Evolutionary conservation across 2,797 vertebrate genomes (phyloP), one percentile per base, ranked within the genome.

Genomic region (Champsocephalus esox): DNA sequence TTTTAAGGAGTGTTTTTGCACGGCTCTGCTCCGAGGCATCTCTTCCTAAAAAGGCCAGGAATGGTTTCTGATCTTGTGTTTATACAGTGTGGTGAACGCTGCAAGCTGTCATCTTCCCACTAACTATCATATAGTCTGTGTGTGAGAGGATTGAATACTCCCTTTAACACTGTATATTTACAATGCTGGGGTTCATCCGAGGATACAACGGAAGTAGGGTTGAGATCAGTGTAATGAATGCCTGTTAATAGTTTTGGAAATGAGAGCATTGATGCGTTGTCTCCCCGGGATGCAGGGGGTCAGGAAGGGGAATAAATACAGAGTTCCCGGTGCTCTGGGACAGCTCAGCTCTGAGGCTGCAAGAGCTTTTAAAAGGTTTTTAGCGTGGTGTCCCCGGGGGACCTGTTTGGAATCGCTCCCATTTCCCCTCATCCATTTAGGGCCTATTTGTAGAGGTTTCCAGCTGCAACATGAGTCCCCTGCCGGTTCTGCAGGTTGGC

Each of bases 21-120:
- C 59, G 8, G 43, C 71, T 88, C 73, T 74, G 64, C 76, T 83
- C 77, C 24, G 68, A 83, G 70, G 62, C 76, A 80, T 84, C 86
- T 72, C 80, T 93, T 92, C 93, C 93, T 93, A 92, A 92, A 93
- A 94, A 91, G 93, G 93, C 86, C 70, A 50, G 59, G 66, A 71
- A 62, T 81, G 83, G 88, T 85, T 60, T 87, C 68, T 75, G 86
- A 80, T 79, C 74, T 79, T 0, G 12, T 92, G 92, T 93, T 94
- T 93, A 93, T 65, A 76, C 72, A 87, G 79, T 21, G 3, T 84
- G 43, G 63, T 34, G 62, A 83, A 74, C 50, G 0, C 83, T 85
- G 82, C 62, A 48, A 73, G 71, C 76, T 66, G 64, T 88, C 88
- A 84, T 80, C 72, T 60, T 81, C 75, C 14, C 76, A 70, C 75